These are phyloP conservation scores for Anabacerthia variegaticeps DNA, from an alignment of 2,797 vertebrate species.

Conservation along the genomic window DNA sequence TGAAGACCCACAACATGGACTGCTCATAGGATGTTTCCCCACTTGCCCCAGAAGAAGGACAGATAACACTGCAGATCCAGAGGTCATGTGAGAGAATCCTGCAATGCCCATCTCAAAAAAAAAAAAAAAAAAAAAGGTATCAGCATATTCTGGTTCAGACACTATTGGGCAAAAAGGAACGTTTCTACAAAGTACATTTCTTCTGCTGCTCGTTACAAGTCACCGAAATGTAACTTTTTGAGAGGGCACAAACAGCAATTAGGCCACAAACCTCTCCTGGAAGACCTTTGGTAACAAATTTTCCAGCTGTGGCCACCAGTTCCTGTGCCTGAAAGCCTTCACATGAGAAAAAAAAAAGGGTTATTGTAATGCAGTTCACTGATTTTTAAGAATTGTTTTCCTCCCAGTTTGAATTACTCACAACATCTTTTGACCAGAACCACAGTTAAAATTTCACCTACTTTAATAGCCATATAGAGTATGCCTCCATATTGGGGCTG, in stretches of 20 bases:
- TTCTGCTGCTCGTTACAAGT: neutral
- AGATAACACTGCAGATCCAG: neutral
- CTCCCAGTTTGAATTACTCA: neutral
- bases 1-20: neutral
- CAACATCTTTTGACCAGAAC: neutral
- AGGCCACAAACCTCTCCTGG: neutral
- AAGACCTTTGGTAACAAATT: neutral
- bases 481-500: neutral
- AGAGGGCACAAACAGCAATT: neutral
- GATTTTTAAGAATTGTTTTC: neutral
- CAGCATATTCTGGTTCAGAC: neutral
- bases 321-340: neutral
- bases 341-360: neutral
- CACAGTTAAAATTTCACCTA: neutral
- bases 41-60: accelerated
- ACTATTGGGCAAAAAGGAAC: neutral
- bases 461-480: neutral
- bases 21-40: neutral
- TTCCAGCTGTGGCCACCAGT: neutral
- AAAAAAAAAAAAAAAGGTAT: neutral
- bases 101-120: neutral
- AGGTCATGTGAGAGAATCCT: neutral
- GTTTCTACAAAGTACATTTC: neutral
- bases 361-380: neutral
- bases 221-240: neutral